These are phyloP conservation scores for Oryzias sinensis DNA, from an alignment of 2,797 vertebrate genomes.

Conservation along the genomic window DNA sequence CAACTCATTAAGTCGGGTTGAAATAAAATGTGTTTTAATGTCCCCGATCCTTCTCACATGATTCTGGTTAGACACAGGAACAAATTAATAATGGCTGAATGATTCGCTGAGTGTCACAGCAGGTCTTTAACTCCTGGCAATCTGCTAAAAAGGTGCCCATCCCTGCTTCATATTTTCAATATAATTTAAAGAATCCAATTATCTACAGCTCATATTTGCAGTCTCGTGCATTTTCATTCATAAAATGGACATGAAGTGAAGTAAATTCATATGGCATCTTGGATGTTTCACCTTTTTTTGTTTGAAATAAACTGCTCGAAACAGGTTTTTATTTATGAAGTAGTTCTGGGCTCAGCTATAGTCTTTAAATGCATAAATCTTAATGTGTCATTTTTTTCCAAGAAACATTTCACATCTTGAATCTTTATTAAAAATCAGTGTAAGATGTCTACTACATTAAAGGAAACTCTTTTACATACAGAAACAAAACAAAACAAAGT, in stretches of 20 bases:
- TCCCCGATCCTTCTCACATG: too few species aligned
- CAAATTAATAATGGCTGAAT: neutral
- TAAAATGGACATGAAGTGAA: neutral
- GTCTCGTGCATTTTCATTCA: neutral
- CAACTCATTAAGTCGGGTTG: too few species aligned
- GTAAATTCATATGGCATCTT: neutral
- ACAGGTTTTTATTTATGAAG: neutral
- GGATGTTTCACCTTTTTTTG: neutral
- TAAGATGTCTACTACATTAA: too few species aligned
- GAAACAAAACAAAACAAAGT: too few species aligned
- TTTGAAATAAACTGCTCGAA: neutral
- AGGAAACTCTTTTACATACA: too few species aligned
- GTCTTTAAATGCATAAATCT: neutral
- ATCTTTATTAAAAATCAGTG: too few species aligned
- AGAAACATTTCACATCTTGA: too few species aligned
- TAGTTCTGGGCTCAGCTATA: constrained; percentile 4
- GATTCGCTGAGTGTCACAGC: neutral
- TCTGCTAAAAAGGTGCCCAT: neutral
- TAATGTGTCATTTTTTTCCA: neutral
- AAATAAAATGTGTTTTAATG: too few species aligned
- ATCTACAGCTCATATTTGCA: neutral
- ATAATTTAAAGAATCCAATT: neutral
- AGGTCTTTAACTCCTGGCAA: neutral
- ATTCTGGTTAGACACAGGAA: too few species aligned
- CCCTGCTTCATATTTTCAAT: too few species aligned